Percentiles rank a stretch among this genome's conserved stretches.
phyloP scores from a whole-genome alignment of 1,140 invertebrate genomes.

The Meloidogyne hapla region DNA sequence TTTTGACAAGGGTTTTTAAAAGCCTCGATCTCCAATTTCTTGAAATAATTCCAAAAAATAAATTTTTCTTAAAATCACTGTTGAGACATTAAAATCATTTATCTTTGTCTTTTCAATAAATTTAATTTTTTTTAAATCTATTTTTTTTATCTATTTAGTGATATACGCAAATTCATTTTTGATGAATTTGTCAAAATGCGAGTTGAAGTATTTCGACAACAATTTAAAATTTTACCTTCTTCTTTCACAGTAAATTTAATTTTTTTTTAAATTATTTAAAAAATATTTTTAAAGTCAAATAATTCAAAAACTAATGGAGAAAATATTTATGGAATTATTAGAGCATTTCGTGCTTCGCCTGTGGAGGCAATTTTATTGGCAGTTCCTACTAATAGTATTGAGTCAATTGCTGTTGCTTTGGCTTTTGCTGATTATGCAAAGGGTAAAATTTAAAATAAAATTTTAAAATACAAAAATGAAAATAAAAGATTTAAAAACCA shows the following conservation, averaged over 20 bases:
- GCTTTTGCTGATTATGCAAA: conserved; percentile 43
- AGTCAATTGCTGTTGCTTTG: conserved; percentile 38
- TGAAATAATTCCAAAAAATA: too few relatives aligned
- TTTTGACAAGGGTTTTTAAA: too few relatives aligned
- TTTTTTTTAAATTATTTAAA: conserved; percentile 26
- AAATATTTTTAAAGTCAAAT: conserved; percentile 15
- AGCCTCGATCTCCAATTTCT: too few relatives aligned
- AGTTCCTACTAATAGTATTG: conserved; percentile 35
- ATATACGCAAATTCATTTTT: conserved; percentile 26
- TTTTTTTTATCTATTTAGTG: conserved; percentile 17
- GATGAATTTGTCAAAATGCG: conserved; percentile 8
- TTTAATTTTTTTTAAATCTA: background rate
- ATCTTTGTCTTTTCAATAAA: too few relatives aligned
- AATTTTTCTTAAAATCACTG: too few relatives aligned
- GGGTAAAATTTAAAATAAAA: conserved; percentile 26
- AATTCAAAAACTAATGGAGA: conserved; percentile 21
- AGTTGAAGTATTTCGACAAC: conserved; percentile 35
- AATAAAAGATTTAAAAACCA: too few relatives aligned
- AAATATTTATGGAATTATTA: conserved; percentile 45
- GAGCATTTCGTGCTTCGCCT: conserved; percentile 40
- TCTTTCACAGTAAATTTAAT: conserved; percentile 27
- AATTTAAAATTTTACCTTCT: conserved; percentile 25
- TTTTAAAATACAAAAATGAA: too few relatives aligned
- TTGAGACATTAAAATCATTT: too few relatives aligned
- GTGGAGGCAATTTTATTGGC: conserved; percentile 41